Conservation (phyloP, 2,888 invertebrate species). For the Buathra laborator region DNA sequence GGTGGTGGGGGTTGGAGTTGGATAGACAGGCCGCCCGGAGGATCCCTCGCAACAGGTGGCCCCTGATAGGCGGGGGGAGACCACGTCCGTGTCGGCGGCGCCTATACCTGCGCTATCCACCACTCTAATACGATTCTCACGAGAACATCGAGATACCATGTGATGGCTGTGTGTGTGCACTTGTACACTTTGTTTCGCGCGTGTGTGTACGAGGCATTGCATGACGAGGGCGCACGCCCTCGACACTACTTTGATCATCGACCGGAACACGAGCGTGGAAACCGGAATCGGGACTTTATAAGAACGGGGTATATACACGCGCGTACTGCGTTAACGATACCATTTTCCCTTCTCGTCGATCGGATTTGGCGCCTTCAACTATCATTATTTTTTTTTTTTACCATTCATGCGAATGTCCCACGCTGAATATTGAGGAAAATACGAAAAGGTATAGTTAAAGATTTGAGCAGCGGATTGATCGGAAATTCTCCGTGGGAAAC, state of each 20-base stretch:
- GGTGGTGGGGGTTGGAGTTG: conserved; percentile 37
- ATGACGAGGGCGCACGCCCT: conserved; percentile 64
- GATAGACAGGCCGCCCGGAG: conserved; percentile 63
- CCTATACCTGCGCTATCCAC: conserved; percentile 62
- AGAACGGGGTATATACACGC: not conserved
- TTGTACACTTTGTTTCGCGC: not conserved
- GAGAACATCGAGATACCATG: conserved; percentile 33
- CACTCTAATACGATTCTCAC: conserved; percentile 65
- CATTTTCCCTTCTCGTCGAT: not conserved
- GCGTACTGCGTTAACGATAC: not conserved
- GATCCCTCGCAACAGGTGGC: conserved; percentile 66
- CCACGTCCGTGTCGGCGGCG: conserved; percentile 68
- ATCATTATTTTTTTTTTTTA: not conserved
- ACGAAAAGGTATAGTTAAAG: not conserved
- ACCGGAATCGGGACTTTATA: conserved; percentile 50
- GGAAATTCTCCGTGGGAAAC: not conserved
- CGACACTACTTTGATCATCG: conserved; percentile 64
- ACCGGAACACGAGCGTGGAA: conserved; percentile 65
- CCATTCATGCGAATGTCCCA: not conserved
- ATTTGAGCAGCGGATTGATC: not conserved
- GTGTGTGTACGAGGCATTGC: conserved; percentile 57
- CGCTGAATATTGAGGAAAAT: not conserved
- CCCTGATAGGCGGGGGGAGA: conserved; percentile 54
- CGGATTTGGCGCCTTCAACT: not conserved
- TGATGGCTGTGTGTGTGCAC: conserved; percentile 9